phyloP scores from a whole-genome alignment of 37 sponge, comb jelly and placozoan species.

The Axinella damicornis region DNA sequence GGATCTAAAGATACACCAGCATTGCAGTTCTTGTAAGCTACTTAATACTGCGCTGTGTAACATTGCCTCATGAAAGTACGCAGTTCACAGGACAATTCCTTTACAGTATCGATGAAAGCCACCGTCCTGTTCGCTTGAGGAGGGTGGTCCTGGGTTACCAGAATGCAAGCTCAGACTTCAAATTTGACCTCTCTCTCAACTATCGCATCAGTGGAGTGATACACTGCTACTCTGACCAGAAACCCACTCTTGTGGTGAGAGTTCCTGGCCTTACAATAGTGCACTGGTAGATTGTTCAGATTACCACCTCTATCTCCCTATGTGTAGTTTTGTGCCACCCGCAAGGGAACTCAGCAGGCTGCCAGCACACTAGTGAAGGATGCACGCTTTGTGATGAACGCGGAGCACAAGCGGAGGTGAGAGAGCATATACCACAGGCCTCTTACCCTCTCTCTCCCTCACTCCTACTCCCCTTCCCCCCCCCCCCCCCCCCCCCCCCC shows the following conservation, averaged over 20 bases:
- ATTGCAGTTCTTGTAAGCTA: conserved; percentile 43
- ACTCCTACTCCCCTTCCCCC: neutral
- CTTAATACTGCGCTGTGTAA: no score
- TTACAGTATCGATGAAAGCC: conserved; percentile 86
- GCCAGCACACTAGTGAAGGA: conserved; percentile 90
- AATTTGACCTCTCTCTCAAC: conserved; percentile 94
- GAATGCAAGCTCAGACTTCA: conserved; percentile 83
- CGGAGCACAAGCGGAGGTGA: conserved; percentile 75
- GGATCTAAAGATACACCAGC: conserved; percentile 79
- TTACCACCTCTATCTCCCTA: neutral
- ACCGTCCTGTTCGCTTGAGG: conserved; percentile 93
- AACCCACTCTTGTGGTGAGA: conserved; percentile 92
- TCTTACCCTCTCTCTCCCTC: neutral
- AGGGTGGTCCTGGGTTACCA: conserved; percentile 94
- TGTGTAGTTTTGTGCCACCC: conserved; percentile 93
- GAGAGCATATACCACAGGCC: neutral
- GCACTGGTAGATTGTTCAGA: no score
- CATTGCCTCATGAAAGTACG: no score
- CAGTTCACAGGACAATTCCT: no score
- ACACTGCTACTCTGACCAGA: conserved; percentile 90
- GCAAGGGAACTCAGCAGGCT: conserved; percentile 96
- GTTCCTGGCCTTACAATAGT: no score
- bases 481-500: no score
- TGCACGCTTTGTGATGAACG: conserved; percentile 88
- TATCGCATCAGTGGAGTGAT: conserved; percentile 92